Evolutionary conservation across 2,888 invertebrate species (phyloP).

Genomic region (Pristionchus maxplancki): DNA sequence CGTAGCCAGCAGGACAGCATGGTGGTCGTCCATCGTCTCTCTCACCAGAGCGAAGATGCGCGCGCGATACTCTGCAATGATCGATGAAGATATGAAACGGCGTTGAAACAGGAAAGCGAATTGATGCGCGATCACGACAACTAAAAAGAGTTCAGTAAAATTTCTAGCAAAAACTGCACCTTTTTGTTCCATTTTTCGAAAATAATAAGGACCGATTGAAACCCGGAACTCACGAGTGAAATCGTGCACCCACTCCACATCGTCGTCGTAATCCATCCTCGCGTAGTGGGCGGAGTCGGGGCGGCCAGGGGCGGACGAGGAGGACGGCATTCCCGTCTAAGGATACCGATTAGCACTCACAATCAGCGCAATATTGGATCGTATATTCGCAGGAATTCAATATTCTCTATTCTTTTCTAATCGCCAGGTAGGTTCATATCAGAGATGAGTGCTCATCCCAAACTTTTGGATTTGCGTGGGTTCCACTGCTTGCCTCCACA

Average conservation of each 20-base stretch:
- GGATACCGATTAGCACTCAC: no score
- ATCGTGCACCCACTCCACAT: conserved; percentile 64
- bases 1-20: background rate
- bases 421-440: no score
- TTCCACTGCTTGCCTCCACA: no score
- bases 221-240: conserved; percentile 58
- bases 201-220: background rate
- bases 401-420: no score
- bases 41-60: conserved; percentile 43
- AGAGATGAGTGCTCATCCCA: no score
- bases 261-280: conserved; percentile 69
- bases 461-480: no score
- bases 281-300: conserved; percentile 62
- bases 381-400: no score
- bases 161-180: no score
- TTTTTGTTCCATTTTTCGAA: no score
- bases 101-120: background rate
- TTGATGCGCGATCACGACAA: no score
- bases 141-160: no score
- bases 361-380: no score
- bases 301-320: conserved; percentile 45
- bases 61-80: conserved; percentile 45
- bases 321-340: conserved; percentile 57
- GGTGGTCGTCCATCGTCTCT: conserved; percentile 8
- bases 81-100: background rate